Evolutionary conservation across 1,140 invertebrate genomes (phyloP).

Genomic region (Telenomus remus): DNA sequence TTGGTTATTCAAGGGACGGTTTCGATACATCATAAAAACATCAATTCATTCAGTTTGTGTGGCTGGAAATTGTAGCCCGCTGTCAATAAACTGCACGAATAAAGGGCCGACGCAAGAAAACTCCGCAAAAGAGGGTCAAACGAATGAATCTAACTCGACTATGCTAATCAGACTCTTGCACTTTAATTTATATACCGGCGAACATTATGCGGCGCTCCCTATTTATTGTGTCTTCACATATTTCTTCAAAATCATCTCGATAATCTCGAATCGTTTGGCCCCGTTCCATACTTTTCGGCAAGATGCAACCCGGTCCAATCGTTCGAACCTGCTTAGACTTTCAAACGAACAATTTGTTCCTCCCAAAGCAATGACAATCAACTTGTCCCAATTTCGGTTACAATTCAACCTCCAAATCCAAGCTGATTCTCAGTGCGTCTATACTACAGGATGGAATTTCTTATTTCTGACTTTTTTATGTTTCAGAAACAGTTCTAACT

Average conservation of each 20-base stretch:
- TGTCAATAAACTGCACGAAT: constrained; percentile 19
- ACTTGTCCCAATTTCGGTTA: background rate
- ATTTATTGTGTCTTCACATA: constrained; percentile 49
- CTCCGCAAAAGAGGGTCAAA: constrained; percentile 30
- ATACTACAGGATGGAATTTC: background rate
- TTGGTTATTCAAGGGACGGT: constrained; percentile 61
- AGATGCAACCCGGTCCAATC: constrained; percentile 49
- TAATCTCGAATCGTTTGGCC: constrained; percentile 57
- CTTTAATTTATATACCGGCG: constrained; percentile 38
- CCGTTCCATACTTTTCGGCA: constrained; percentile 55
- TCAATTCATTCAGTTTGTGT: constrained; percentile 27
- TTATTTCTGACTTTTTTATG: background rate
- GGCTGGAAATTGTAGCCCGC: constrained; percentile 15
- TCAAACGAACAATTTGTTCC: constrained; percentile 15
- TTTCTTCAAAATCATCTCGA: constrained; percentile 51
- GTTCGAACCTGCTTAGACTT: constrained; percentile 55
- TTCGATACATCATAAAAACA: constrained; percentile 47
- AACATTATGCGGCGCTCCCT: constrained; percentile 41
- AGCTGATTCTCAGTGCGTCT: no score
- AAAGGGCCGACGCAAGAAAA: constrained; percentile 2
- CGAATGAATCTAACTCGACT: constrained; percentile 24
- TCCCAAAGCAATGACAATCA: background rate
- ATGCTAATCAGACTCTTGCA: constrained; percentile 41
- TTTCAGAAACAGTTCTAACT: constrained; percentile 6
- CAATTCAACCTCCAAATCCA: no score